Percentiles rank a stretch among this genome's conserved stretches.
Evolutionary conservation across 2,797 vertebrate species (phyloP).

Genomic region (Darevskia nairensis): DNA sequence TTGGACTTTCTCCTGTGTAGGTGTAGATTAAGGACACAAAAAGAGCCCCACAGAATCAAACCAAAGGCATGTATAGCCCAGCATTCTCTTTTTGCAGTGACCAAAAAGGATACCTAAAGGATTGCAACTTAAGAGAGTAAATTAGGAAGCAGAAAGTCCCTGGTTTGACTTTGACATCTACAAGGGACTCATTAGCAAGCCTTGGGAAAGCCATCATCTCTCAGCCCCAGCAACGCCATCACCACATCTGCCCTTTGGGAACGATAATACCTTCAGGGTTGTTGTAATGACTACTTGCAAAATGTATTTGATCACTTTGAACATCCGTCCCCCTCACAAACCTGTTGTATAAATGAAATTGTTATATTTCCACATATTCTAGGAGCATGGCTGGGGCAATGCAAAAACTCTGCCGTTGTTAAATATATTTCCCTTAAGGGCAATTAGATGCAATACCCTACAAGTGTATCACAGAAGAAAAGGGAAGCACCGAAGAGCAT

Average conservation of each 20-base stretch:
- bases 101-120: no score
- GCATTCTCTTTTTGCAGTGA: no score
- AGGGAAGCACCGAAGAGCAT: fast-evolving
- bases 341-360: neutral
- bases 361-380: neutral
- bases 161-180: neutral
- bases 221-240: neutral
- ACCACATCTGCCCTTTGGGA: neutral
- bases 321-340: neutral
- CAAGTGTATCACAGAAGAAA: neutral
- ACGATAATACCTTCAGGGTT: neutral
- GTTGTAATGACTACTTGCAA: neutral
- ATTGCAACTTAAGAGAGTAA: neutral
- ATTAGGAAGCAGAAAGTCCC: neutral
- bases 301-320: neutral
- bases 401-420: no score
- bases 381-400: neutral
- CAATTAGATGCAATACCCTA: neutral
- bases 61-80: no score
- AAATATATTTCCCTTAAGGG: neutral
- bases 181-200: neutral
- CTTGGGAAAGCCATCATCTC: neutral
- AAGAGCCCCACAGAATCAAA: no score
- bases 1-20: no score
- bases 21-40: no score